These are phyloP conservation scores for Amiota communis DNA, from an alignment of 2,888 invertebrate species.

Conservation along the genomic window DNA sequence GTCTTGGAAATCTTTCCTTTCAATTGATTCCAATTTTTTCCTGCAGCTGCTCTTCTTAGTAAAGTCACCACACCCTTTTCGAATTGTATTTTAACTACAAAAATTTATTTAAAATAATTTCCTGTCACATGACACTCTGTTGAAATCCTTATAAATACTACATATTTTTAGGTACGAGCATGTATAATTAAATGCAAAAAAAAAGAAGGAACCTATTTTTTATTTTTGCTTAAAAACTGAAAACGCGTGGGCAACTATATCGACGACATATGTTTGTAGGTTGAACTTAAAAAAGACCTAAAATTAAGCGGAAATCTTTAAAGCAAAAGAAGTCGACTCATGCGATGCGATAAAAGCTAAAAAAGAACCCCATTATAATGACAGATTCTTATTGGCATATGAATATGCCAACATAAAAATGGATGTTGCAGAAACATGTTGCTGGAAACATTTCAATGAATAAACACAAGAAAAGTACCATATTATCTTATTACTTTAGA, in stretches of 20 bases:
- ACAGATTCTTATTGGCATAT: too few relatives aligned
- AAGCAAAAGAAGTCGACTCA: constrained; percentile 27
- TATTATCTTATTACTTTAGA: too few relatives aligned
- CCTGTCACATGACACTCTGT: constrained; percentile 59
- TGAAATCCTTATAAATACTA: constrained; percentile 9
- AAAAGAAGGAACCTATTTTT: background rate
- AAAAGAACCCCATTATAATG: too few relatives aligned
- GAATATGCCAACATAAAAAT: background rate
- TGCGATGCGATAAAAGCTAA: too few relatives aligned
- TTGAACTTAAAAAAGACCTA: background rate
- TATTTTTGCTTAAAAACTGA: constrained; percentile 3
- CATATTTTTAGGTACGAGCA: too few relatives aligned
- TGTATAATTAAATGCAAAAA: too few relatives aligned
- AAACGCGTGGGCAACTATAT: constrained; percentile 47
- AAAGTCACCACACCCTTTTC: constrained; percentile 44
- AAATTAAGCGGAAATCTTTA: constrained; percentile 59
- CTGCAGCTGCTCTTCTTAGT: background rate
- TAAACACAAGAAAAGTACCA: too few relatives aligned
- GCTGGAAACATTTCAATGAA: constrained; percentile 33
- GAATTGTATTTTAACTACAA: constrained; percentile 19
- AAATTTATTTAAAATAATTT: constrained; percentile 61
- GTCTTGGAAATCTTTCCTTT: background rate
- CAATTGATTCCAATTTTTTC: too few relatives aligned
- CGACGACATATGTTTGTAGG: background rate
- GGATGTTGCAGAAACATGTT: constrained; percentile 61